Conservation (phyloP, 2,888 invertebrate genomes). For the Acrobasis repandana region DNA sequence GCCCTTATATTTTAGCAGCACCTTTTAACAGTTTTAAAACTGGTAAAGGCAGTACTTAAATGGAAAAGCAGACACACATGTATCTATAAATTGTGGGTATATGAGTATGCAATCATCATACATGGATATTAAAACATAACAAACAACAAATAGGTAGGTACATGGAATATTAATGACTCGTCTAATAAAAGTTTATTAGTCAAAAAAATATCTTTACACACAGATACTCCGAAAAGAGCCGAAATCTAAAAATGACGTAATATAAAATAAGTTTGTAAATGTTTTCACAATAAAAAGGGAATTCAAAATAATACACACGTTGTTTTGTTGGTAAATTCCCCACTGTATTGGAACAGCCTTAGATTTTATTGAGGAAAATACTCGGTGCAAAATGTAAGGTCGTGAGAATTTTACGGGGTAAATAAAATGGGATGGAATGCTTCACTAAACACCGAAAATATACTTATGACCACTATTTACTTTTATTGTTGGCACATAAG, state of each 20-base stretch:
- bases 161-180: no score
- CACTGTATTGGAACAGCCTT: conserved; percentile 10
- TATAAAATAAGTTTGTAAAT: not conserved
- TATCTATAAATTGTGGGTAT: no score
- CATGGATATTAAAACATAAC: no score
- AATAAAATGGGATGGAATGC: not conserved
- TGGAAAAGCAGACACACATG: no score
- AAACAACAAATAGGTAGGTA: no score
- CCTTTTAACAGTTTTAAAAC: no score
- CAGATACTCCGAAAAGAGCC: no score
- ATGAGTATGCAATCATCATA: no score
- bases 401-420: conserved; percentile 11
- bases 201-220: no score
- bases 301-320: conserved; percentile 3
- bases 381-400: not conserved
- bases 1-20: no score
- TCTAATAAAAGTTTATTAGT: no score
- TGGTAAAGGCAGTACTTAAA: no score
- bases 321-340: not conserved
- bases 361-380: conserved; percentile 16
- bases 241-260: not conserved
- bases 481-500: not conserved
- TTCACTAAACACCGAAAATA: not conserved
- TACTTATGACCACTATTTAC: not conserved
- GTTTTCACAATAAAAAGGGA: not conserved